Base-by-base conservation (phyloP, 2,113 vertebrate genomes). In the Corapipo altera region DNA sequence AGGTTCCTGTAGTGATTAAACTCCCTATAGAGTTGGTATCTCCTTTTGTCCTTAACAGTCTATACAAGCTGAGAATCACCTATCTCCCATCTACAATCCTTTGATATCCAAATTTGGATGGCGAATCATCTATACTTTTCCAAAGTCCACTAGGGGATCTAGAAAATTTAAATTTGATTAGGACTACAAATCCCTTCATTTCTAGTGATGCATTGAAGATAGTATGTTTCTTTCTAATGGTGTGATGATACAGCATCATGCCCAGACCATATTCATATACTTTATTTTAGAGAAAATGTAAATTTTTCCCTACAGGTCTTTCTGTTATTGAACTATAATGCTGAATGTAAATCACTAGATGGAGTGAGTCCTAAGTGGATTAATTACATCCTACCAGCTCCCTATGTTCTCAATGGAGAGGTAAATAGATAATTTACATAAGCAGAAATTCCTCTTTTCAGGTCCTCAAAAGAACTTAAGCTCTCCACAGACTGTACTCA, bases 241-340 rank as follows among this genome's bases (percentile, higher is more conserved):
- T 48, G 18, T 48, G 35, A 65, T 61, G 23, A 7, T 54, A 52
- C 27, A 88, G 8, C 12, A 43, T 9, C 0, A 0, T 72, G 17
- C 9, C 13, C 9, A 62, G 12, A 64, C 9, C 27, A 52, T 43
- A 81, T 54, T 58, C 0, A 41, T 44, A 17, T 54, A 24, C 8
- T 54, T 89, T 51, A 59, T 39, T 95, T 90, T 51, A 62, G 5
- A 73, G 16, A 64, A 88, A 89, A 73, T 43, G 15, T 5, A 49
- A 81, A 85, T 28, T 15, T 2, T 35, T 72, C 26, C 46, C 37
- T 72, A 12, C 1, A 3, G 32, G 46, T 64, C 9, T 71, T 94
- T 33, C 37, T 81, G 8, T 33, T 71, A 23, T 22, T 75, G 39
- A 79, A 14, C 21, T 72, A 30, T 43, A 43, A 55, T 10, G 12